Conservation (phyloP, 23 tunicate genomes). For the Diplosoma virens region DNA sequence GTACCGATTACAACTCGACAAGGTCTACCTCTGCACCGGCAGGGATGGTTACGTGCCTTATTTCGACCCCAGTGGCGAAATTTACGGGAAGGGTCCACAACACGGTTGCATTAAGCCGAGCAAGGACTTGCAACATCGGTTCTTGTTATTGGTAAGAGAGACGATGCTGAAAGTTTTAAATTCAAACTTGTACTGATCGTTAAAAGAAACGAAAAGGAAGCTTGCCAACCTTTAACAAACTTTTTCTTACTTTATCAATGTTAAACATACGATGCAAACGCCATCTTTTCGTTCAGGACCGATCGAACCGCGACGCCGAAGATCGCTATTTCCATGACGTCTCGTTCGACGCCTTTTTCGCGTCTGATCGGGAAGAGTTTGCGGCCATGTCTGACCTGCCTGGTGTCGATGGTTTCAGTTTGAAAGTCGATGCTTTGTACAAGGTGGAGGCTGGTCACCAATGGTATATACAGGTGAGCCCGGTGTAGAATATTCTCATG, state of each 20-base stretch:
- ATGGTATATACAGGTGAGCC: constrained; percentile 99
- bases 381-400: constrained; percentile 67
- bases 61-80: constrained; percentile 87
- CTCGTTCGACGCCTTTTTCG: constrained; percentile 92
- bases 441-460: constrained; percentile 99
- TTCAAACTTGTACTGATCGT: background rate
- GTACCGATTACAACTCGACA: constrained; percentile 88
- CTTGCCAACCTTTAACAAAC: background rate
- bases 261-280: no score
- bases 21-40: constrained; percentile 97
- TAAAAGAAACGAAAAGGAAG: background rate
- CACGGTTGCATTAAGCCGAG: constrained; percentile 96
- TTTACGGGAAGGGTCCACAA: constrained; percentile 75
- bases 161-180: background rate
- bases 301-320: constrained; percentile 88
- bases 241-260: no score
- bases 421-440: constrained; percentile 91
- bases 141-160: constrained; percentile 75
- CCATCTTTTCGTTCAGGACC: constrained; percentile 55
- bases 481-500: no score
- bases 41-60: constrained; percentile 82
- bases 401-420: constrained; percentile 89
- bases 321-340: constrained; percentile 92
- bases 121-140: constrained; percentile 81
- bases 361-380: constrained; percentile 75